phyloP scores from a whole-genome alignment of 2,888 invertebrate species.

The Corythucha ciliata region DNA sequence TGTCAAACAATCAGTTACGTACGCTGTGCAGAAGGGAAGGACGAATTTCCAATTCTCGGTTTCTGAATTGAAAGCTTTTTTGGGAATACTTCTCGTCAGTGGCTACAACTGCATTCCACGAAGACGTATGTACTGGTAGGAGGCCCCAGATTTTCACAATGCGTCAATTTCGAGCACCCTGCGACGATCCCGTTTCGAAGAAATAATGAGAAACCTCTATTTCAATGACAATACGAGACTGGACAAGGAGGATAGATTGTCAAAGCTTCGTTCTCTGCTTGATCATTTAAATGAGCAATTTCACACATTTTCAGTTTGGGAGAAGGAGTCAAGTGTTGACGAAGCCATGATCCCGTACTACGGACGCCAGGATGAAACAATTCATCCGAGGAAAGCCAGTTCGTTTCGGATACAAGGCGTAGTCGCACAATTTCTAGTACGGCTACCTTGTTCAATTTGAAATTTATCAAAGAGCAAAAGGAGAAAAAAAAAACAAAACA shows the following conservation, averaged over 20 bases:
- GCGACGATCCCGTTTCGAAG: slow-evolving; percentile 29
- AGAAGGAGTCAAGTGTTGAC: slow-evolving; percentile 33
- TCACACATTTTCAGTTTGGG: slow-evolving; percentile 19
- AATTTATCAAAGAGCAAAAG: slow-evolving; percentile 2
- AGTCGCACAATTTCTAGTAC: background rate
- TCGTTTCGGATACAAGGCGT: background rate
- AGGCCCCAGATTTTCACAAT: slow-evolving; percentile 24
- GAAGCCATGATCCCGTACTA: slow-evolving; percentile 23
- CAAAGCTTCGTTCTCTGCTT: slow-evolving; percentile 26
- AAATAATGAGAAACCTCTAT: slow-evolving; percentile 27
- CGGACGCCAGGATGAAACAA: slow-evolving; percentile 22
- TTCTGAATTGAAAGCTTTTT: slow-evolving; percentile 31
- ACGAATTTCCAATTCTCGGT: slow-evolving; percentile 22
- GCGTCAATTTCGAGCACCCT: slow-evolving; percentile 26
- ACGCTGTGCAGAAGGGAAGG: slow-evolving; percentile 31
- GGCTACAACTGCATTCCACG: slow-evolving; percentile 29
- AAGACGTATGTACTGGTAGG: slow-evolving; percentile 30
- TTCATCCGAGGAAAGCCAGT: slow-evolving; percentile 30
- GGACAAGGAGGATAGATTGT: slow-evolving; percentile 25
- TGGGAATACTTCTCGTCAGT: slow-evolving; percentile 30
- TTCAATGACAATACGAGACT: slow-evolving; percentile 22
- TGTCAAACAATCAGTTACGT: slow-evolving; percentile 23
- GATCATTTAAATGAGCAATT: too few relatives aligned
- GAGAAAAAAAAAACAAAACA: too few relatives aligned
- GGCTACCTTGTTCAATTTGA: background rate